phyloP scores from a whole-genome alignment of 2,888 invertebrate genomes.

The Athalia cordata region DNA sequence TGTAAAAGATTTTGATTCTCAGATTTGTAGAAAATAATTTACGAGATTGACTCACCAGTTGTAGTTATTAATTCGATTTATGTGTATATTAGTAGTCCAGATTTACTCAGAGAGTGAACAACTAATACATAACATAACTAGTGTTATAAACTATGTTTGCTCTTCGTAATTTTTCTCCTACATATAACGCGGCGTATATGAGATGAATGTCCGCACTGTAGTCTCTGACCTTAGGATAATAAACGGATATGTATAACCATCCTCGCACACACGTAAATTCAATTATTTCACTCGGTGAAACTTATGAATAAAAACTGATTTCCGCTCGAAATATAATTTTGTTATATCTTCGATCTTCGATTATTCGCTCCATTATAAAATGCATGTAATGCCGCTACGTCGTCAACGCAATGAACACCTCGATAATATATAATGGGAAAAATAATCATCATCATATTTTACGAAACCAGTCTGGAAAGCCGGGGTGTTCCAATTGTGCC shows the following conservation, averaged over 20 bases:
- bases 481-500: no score
- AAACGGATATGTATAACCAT: slow-evolving; percentile 28
- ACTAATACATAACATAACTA: no score
- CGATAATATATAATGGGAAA: no score
- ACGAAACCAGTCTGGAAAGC: no score
- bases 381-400: background rate
- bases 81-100: no score
- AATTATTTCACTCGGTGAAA: background rate
- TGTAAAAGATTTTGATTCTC: no score
- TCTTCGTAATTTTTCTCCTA: background rate
- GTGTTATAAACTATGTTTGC: no score
- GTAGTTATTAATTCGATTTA: no score
- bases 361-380: background rate
- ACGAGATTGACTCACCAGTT: no score
- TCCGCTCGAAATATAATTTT: slow-evolving; percentile 2
- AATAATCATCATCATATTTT: no score
- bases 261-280: background rate
- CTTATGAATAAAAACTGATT: slow-evolving; percentile 33
- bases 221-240: slow-evolving; percentile 48
- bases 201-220: slow-evolving; percentile 55
- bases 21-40: no score
- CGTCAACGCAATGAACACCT: background rate
- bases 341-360: background rate
- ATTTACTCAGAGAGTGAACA: no score
- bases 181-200: background rate